Evolutionary conservation across 2,888 invertebrate genomes (phyloP), one percentile per base, ranked within the genome.

Genomic region (Drosophila vallismaia): DNA sequence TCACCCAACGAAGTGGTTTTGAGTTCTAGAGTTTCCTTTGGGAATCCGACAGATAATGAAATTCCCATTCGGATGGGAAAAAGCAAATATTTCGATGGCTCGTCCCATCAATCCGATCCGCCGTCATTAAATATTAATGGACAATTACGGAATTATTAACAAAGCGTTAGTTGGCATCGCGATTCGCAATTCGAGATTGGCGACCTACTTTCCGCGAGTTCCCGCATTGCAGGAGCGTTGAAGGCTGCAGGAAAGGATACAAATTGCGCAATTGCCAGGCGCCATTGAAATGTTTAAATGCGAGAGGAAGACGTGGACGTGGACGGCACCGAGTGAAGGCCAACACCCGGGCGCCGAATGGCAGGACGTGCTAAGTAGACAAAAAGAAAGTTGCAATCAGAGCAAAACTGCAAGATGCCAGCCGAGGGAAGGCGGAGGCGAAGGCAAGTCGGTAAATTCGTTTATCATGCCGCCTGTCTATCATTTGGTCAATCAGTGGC

Each of bases 401-500:
- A 76, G 75, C 71, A 70, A 84, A 84, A 79, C 62, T 76, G 69
- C 71, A 72, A 72, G 72, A 72, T 78, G 74, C 55, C 58, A 50
- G 52, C 52, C 52, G 49, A 12, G 10, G 48, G 19, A 19, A n/a
- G 40, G 42, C 44, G 14, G 24, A 12, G 48, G 10, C 19, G 19
- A 2, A 5, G 6, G 9, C 14, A 12, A 12, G 36, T 36, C 36
- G 36, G 36, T 36, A 51, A 58, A 58, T 45, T 48, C 50, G 58
- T 45, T 58, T 40, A 68, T 51, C 68, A 57, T 74, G 74, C 64
- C 63, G 72, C 36, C 76, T 81, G 79, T 80, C 81, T 78, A 78
- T 80, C 81, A 76, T 78, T 78, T 77, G 82, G 75, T 77, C 77
- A 85, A 77, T 77, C 85, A 81, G 82, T 72, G 71, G 71, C 76